Evolutionary conservation across 1,140 invertebrate species (phyloP).

Genomic region (Caenorhabditis briggsae): DNA sequence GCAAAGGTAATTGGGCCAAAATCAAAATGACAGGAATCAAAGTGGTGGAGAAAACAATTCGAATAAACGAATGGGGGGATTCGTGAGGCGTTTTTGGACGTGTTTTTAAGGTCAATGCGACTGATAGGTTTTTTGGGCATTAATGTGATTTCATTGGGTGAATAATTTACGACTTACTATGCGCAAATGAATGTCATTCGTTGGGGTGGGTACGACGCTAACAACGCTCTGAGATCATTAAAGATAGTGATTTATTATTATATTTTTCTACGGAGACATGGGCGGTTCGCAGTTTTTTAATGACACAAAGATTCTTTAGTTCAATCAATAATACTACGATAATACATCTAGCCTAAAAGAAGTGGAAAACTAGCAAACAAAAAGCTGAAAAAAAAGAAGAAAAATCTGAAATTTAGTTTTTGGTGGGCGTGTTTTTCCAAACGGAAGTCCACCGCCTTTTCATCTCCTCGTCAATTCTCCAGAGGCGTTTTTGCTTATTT

Average conservation of each 20-base stretch:
- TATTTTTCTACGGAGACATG: no score
- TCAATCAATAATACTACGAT: no score
- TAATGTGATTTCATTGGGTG: background rate
- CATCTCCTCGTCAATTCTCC: slow-evolving; percentile 12
- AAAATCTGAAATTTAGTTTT: background rate
- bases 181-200: background rate
- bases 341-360: no score
- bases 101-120: slow-evolving; percentile 31
- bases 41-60: background rate
- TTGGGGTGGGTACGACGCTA: background rate
- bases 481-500: background rate
- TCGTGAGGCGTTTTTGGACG: background rate
- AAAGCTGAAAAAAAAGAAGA: background rate
- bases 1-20: slow-evolving; percentile 13
- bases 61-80: slow-evolving; percentile 4
- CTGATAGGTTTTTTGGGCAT: slow-evolving; percentile 1
- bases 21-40: slow-evolving; percentile 5
- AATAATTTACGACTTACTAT: slow-evolving; percentile 11
- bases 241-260: no score
- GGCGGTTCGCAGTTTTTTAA: no score
- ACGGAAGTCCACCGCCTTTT: background rate
- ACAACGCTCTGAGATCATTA: background rate
- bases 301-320: no score
- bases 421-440: background rate
- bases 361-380: background rate